A percentile compares a stretch with the other conserved stretches of the same genome.
Conservation (phyloP, 2,797 vertebrate genomes). For the Sebastes oblongus region DNA sequence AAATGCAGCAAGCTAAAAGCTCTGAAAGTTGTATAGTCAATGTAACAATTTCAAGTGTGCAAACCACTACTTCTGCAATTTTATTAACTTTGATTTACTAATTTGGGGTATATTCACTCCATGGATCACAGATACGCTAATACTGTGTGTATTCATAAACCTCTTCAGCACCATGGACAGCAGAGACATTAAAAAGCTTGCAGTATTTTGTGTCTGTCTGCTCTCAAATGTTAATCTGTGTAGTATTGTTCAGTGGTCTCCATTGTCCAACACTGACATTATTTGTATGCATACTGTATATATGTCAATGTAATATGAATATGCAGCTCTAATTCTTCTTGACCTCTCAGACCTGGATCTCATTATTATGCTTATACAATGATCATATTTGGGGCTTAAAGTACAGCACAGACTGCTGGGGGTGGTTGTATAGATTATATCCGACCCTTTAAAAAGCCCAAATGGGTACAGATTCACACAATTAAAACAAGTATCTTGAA, state of each 20-base stretch:
- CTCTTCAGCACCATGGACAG: constrained; percentile 14
- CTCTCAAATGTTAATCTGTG: neutral
- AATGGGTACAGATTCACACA: neutral
- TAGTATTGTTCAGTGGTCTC: neutral
- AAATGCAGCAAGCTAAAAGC: neutral
- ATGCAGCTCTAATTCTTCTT: neutral
- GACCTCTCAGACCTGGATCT: neutral
- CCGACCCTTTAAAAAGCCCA: neutral
- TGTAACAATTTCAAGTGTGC: neutral
- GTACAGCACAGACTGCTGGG: neutral
- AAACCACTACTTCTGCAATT: neutral
- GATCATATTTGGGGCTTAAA: neutral
- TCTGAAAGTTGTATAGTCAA: neutral
- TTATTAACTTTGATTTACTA: neutral
- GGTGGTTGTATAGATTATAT: neutral
- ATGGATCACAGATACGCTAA: neutral
- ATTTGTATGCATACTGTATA: neutral
- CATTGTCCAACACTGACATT: neutral
- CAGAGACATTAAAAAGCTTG: neutral
- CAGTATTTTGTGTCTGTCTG: too few relatives aligned
- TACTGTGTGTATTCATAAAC: neutral
- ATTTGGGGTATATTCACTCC: neutral
- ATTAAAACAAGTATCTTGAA: neutral
- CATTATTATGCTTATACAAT: neutral
- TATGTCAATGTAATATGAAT: neutral